Conservation (phyloP, 1,140 invertebrate species). For the Phthorimaea operculella region DNA sequence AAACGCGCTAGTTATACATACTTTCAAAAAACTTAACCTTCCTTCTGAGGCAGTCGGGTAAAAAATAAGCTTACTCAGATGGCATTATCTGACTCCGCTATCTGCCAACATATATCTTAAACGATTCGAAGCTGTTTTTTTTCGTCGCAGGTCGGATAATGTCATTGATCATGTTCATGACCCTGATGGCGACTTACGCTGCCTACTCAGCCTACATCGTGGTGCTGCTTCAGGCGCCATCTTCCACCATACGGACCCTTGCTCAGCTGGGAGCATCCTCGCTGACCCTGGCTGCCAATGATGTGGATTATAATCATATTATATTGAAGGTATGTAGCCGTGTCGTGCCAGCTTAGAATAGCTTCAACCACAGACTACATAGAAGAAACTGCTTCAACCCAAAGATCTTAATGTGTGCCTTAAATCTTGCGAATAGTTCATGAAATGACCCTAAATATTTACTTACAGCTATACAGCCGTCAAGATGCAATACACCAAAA, state of each 20-base stretch:
- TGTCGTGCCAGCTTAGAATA: no score
- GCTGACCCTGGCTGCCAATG: conserved; percentile 37
- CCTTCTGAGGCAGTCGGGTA: no score
- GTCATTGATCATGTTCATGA: conserved; percentile 59
- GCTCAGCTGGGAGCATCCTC: conserved; percentile 68
- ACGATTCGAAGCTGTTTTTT: no score
- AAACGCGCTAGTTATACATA: no score
- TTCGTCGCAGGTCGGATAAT: conserved; percentile 59
- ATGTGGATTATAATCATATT: conserved; percentile 49
- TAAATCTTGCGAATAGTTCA: not conserved
- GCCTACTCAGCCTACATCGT: conserved; percentile 76
- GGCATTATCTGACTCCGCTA: no score
- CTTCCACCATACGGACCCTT: conserved; percentile 69
- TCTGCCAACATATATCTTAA: no score
- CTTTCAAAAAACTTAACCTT: no score
- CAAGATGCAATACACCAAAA: no score
- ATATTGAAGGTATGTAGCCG: conserved; percentile 29
- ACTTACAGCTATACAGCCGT: no score
- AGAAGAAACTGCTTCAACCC: not conserved
- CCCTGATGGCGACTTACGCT: conserved; percentile 62
- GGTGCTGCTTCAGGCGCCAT: conserved; percentile 72
- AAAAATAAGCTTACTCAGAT: no score
- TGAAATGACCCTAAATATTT: no score
- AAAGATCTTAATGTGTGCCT: not conserved
- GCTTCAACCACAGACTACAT: no score